Evolutionary conservation across 92 coral and sea anemone genomes (phyloP).

Genomic region (Heteractis magnifica): DNA sequence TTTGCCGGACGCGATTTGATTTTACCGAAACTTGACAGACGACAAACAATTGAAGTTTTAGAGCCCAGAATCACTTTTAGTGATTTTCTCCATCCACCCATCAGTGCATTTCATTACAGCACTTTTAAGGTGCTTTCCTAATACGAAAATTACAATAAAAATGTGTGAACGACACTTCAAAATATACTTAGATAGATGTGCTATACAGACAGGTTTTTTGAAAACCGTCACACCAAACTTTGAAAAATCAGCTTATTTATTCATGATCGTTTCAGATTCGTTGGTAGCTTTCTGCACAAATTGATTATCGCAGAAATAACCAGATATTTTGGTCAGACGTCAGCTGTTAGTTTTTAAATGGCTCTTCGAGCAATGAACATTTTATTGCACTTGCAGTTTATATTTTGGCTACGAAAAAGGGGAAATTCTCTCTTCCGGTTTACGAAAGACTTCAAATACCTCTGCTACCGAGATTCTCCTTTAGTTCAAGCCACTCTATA

Average conservation of each 20-base stretch:
- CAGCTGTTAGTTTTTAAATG: background rate
- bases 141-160: too few relatives aligned
- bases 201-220: background rate
- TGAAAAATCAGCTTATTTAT: background rate
- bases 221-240: background rate
- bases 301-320: background rate
- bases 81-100: too few relatives aligned
- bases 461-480: background rate
- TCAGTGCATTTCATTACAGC: too few relatives aligned
- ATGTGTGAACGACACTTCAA: background rate
- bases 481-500: background rate
- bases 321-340: background rate
- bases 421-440: background rate
- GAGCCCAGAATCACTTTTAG: background rate
- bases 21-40: background rate
- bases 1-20: background rate
- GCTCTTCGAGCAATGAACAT: background rate
- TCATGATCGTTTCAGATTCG: background rate
- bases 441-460: background rate
- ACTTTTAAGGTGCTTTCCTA: too few relatives aligned
- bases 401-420: background rate
- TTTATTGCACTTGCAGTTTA: background rate
- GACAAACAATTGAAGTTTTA: background rate
- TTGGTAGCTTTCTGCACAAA: background rate
- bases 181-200: background rate